Conservation (phyloP, 2,113 vertebrate genomes). For the Spea multiplicata region DNA sequence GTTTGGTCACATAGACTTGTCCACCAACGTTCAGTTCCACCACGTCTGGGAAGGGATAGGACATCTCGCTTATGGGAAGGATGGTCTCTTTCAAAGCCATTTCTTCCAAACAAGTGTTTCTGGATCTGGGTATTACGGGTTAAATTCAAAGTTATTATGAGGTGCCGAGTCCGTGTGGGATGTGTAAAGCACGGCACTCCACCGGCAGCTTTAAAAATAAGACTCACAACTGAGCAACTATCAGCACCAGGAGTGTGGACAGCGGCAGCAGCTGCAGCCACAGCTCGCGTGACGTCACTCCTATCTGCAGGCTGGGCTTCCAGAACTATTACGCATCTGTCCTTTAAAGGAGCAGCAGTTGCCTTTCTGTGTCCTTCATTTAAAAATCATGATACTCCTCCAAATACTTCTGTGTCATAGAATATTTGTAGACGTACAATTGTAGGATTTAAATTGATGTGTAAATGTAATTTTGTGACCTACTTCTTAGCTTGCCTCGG, state of each 20-base stretch:
- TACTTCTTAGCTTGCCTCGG: too few relatives aligned
- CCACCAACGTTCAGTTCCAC: constrained; percentile 87
- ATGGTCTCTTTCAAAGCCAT: constrained; percentile 86
- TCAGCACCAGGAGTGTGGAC: constrained; percentile 43
- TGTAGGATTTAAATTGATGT: too few relatives aligned
- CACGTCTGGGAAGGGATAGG: constrained; percentile 79
- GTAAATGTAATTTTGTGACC: too few relatives aligned
- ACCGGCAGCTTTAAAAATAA: background rate
- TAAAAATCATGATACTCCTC: too few relatives aligned
- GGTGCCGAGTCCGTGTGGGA: too few relatives aligned
- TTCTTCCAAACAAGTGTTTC: constrained; percentile 33
- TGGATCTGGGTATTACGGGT: too few relatives aligned
- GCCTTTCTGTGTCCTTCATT: background rate
- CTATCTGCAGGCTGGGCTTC: constrained; percentile 22
- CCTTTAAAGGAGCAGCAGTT: constrained; percentile 18
- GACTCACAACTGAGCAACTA: background rate
- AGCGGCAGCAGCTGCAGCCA: constrained; percentile 40
- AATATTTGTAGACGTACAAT: too few relatives aligned
- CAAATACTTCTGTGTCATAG: too few relatives aligned
- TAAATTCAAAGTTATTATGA: too few relatives aligned
- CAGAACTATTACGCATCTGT: constrained; percentile 26
- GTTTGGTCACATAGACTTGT: constrained; percentile 85
- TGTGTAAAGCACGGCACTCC: background rate
- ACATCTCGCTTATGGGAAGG: constrained; percentile 84
- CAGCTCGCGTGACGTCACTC: constrained; percentile 14